A percentile compares a stretch with the other conserved stretches of the same genome.
Evolutionary conservation across 37 sponge, comb jelly and placozoan species (phyloP).

Genomic region (Hexactinellida sp.): DNA sequence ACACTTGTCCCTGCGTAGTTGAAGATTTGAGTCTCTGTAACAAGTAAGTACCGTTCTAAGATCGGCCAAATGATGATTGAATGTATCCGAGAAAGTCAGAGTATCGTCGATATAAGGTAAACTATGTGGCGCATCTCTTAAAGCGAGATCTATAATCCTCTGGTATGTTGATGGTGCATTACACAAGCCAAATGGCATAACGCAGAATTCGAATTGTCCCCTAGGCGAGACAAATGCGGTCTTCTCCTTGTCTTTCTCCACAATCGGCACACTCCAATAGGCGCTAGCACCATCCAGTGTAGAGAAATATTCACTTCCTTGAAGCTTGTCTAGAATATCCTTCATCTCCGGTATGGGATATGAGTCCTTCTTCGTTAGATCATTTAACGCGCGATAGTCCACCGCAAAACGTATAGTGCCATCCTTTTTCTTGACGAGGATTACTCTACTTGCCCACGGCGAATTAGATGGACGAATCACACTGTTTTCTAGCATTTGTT

Average conservation of each 20-base stretch:
- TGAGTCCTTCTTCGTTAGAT: background rate
- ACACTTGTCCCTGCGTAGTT: no score
- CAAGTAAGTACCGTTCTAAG: background rate
- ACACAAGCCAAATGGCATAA: no score
- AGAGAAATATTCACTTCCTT: background rate
- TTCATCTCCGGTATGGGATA: background rate
- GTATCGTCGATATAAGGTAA: no score
- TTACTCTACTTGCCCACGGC: background rate
- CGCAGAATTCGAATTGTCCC: background rate
- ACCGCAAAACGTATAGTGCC: background rate
- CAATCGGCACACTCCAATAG: background rate
- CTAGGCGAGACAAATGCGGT: background rate
- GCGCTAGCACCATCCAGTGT: no score
- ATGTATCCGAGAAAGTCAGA: background rate
- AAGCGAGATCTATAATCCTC: background rate
- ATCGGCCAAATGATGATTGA: background rate
- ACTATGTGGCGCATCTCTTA: background rate
- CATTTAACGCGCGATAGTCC: background rate
- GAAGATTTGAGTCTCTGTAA: background rate
- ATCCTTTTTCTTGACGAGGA: background rate
- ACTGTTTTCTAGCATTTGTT: background rate
- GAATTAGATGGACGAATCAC: background rate
- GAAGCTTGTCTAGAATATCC: background rate
- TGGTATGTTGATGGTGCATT: no score
- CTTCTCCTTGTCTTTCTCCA: background rate